These are phyloP conservation scores for Tragelaphus strepsiceros DNA, from an alignment of 2,113 vertebrate species.

Conservation along the genomic window DNA sequence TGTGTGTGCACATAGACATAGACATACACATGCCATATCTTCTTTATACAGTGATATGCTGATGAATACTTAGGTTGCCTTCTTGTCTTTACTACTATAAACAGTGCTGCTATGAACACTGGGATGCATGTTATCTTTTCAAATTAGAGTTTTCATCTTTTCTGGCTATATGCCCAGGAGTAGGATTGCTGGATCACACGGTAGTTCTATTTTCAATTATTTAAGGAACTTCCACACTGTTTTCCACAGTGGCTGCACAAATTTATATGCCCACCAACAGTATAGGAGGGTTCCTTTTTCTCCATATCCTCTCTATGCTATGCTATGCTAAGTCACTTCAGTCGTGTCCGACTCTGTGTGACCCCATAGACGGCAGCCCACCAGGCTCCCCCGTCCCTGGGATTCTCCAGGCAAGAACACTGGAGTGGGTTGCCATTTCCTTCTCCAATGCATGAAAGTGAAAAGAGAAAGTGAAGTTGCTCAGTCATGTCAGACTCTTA, in stretches of 20 bases:
- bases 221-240: neutral
- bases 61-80: neutral
- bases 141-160: neutral
- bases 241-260: neutral
- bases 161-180: neutral
- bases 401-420: too few species aligned
- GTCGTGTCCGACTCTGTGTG: too few species aligned
- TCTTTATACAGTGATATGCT: neutral
- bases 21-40: neutral
- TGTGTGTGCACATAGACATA: neutral
- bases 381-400: too few species aligned
- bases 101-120: neutral
- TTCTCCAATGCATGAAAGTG: too few species aligned
- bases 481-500: too few species aligned
- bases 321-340: too few species aligned
- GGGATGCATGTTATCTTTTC: neutral
- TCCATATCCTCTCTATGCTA: neutral
- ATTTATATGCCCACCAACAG: neutral
- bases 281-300: neutral
- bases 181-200: neutral
- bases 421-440: too few species aligned
- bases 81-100: neutral
- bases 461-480: too few species aligned
- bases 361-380: too few species aligned
- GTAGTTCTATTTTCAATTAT: neutral